Evolutionary conservation across 2,797 vertebrate species (phyloP), one percentile per base, ranked within the genome.

Genomic region (Limosa lapponica): DNA sequence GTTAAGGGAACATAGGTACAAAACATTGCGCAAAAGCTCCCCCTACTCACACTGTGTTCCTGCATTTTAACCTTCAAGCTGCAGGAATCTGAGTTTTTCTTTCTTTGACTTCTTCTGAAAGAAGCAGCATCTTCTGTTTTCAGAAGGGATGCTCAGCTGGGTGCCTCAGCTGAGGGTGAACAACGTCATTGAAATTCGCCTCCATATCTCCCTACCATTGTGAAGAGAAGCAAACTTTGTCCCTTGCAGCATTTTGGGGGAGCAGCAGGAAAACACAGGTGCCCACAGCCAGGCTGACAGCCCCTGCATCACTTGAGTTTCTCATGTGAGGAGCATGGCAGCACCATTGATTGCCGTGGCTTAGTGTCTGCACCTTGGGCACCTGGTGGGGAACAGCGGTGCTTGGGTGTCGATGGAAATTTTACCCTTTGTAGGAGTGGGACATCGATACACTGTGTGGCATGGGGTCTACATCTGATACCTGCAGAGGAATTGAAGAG

Each of bases 321-420:
- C 20, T 28, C 37, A 23, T 58, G 43, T 11, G 48, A 86, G 46
- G 37, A 65, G 23, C n/a, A 3, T 1, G 7, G 69, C 64, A 57
- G 28, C 4, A 0, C 0, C 0, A n/a, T 39, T 0, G 0, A 12
- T 41, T 32, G 15, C 11, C n/a, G 3, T 19, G 27, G 61, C 17
- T 36, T 51, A 10, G 25, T 44, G 41, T 37, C 41, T 61, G 51
- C 5, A 6, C 22, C 44, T 54, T 16, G 16, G 23, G 9, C 22
- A 22, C 4, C 41, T 36, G 55, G 4, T 39, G 18, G 24, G 48
- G 34, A 81, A 7, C 22, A 28, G 12, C 39, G 25, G 48, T 11
- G 28, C 79, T 34, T 91, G 77, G 39, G 73, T 49, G 28, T 3
- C 0, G 2, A 5, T 86, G 59, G 67, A n/a, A 48, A 67, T 55